A percentile compares a stretch with the other conserved stretches of the same genome.
Evolutionary conservation across 2,888 invertebrate species (phyloP).

Genomic region (Drosophila recens): DNA sequence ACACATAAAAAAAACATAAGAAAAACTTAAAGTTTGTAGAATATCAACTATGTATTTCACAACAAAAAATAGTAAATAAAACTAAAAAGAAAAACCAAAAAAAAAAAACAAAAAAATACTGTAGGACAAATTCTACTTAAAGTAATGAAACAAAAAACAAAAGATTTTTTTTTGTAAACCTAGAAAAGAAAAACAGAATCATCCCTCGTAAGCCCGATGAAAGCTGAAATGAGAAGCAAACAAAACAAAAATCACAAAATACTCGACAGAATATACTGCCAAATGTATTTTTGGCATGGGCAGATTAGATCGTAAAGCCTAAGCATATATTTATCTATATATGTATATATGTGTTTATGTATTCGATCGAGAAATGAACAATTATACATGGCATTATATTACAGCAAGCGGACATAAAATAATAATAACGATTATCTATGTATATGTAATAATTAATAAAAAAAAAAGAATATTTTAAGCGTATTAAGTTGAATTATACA

Average conservation of each 20-base stretch:
- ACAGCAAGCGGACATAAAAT: slow-evolving; percentile 67
- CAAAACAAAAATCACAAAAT: slow-evolving; percentile 20
- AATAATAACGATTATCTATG: slow-evolving; percentile 61
- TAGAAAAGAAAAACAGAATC: slow-evolving; percentile 46
- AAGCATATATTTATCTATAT: slow-evolving; percentile 45
- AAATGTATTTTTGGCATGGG: slow-evolving; percentile 19
- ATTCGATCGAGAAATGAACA: slow-evolving; percentile 48
- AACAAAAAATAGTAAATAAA: slow-evolving; percentile 62
- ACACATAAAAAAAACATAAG: slow-evolving; percentile 44
- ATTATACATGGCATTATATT: slow-evolving; percentile 76
- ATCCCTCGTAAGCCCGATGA: slow-evolving; percentile 41
- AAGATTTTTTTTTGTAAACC: slow-evolving; percentile 70
- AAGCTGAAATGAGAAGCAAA: slow-evolving; percentile 31
- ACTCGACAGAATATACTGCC: slow-evolving; percentile 18
- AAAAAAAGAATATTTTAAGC: slow-evolving; percentile 65
- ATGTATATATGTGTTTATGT: slow-evolving; percentile 16
- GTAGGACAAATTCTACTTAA: slow-evolving; percentile 73
- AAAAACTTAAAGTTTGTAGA: slow-evolving; percentile 72
- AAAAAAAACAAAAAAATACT: slow-evolving; percentile 43
- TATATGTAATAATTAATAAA: slow-evolving; percentile 57
- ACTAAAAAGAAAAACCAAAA: slow-evolving; percentile 40
- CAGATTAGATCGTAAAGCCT: slow-evolving; percentile 45
- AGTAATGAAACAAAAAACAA: slow-evolving; percentile 36
- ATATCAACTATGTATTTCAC: slow-evolving; percentile 77
- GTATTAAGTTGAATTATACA: slow-evolving; percentile 73